Evolutionary conservation across 2,797 vertebrate species (phyloP).

Genomic region (Champsocephalus esox): DNA sequence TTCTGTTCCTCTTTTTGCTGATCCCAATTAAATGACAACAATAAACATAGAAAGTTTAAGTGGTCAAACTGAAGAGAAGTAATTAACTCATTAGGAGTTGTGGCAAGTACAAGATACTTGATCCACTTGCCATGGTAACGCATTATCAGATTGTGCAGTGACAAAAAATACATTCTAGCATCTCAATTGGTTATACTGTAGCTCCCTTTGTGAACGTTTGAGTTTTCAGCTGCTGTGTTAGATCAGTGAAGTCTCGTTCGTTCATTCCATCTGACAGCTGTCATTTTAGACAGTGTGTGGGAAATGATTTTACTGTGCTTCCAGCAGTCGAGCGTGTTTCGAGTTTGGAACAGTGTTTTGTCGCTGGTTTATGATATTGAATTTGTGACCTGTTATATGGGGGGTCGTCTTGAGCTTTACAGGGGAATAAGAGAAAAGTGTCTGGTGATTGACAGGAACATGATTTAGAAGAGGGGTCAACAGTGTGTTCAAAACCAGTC

Average conservation of each 20-base stretch:
- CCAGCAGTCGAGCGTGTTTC: conserved; percentile 40
- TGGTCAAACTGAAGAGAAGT: no score
- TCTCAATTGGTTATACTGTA: neutral
- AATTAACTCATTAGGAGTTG: no score
- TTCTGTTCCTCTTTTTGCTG: neutral
- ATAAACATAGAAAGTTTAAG: no score
- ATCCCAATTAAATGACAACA: no score
- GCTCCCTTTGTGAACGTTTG: neutral
- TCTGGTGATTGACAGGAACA: neutral
- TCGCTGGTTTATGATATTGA: conserved; percentile 58
- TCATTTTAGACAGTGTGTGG: conserved; percentile 51
- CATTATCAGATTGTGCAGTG: neutral
- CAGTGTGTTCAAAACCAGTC: conserved; percentile 14
- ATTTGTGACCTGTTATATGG: conserved; percentile 43
- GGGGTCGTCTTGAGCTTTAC: conserved; percentile 35
- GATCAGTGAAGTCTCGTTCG: conserved; percentile 29
- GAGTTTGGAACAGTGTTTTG: conserved; percentile 42
- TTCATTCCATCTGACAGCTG: conserved; percentile 62
- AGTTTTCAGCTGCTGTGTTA: conserved; percentile 17
- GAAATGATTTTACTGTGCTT: conserved; percentile 44
- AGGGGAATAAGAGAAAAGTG: conserved; percentile 15
- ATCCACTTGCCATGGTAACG: neutral
- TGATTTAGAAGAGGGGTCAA: conserved; percentile 15
- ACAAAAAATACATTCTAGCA: conserved; percentile 24
- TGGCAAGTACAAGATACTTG: no score